Base-by-base conservation (phyloP, 2,113 vertebrate genomes). In the Verasper variegatus region DNA sequence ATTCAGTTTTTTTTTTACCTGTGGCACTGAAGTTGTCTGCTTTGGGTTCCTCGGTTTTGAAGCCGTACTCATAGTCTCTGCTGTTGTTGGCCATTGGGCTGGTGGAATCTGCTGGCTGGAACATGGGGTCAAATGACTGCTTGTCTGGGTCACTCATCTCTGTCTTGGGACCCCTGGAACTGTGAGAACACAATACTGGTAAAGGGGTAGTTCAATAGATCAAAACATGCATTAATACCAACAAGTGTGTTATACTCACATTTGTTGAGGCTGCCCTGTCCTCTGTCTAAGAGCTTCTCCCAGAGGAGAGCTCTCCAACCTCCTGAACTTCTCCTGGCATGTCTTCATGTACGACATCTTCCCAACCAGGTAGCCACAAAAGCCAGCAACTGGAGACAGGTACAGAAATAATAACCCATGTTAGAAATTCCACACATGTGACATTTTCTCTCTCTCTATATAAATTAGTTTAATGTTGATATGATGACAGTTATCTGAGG, bases 291-390 rank as follows among this genome's bases (percentile, higher is more conserved):
- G 83, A 58, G 91, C 93, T 58, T 97, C 96, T 93, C 95, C 97
- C 66, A 98, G 90, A 20, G 96, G 96, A 0, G 97, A 98, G 90
- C 97, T 96, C 80, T 97, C 95, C 60, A 98, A 89, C 65, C 86
- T 95, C 90, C 94, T 95, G 84, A 99, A 96, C 90, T 98, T 98
- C 88, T 97, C 96, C 45, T 95, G 94, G 86, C 97, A 99, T 5
- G 89, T 89, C 73, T 93, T 95, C 92, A 96, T 92, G 61, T 99
- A 99, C 0, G 97, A 97, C 80, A 98, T 83, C 84, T 97, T 98
- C 71, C 97, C 98, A 56, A 85, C 94, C 80, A 98, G 42, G 89
- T 95, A 98, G 72, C 96, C 97, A 91, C 93, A 95, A 10, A 96
- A 63, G 74, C 95, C 96, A 79, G 96, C 96, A 92, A 97, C 98